Conservation (phyloP, 1,140 invertebrate species). For the Elysia chlorotica region DNA sequence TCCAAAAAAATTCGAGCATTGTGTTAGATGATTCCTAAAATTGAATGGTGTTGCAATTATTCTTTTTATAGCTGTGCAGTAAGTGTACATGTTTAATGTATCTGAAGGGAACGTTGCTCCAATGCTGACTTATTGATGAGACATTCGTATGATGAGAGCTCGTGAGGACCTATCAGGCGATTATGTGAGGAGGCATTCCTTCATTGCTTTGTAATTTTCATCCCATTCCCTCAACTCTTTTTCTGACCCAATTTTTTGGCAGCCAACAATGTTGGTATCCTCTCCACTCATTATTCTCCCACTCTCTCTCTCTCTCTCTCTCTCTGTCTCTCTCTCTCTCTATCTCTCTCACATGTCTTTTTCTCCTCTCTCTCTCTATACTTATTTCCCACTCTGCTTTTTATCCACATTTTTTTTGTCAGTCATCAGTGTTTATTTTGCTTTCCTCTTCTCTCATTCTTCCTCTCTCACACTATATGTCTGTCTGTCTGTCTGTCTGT, state of each 20-base stretch:
- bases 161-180: no score
- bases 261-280: neutral
- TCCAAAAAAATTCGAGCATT: no score
- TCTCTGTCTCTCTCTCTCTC: neutral
- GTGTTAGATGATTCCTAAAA: no score
- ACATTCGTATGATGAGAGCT: no score
- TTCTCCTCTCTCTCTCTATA: neutral
- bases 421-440: neutral
- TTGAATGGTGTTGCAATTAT: no score
- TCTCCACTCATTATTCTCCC: conserved; percentile 2
- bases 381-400: conserved; percentile 4
- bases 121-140: no score
- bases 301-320: conserved; percentile 11
- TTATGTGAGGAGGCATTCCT: no score
- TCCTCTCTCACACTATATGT: neutral
- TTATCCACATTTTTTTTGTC: neutral
- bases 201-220: neutral
- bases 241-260: neutral
- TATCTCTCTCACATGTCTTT: neutral
- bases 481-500: no score
- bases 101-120: no score
- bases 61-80: no score
- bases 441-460: neutral
- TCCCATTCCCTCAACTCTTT: neutral
- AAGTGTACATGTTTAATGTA: no score